Evolutionary conservation across 2,797 vertebrate genomes (phyloP), one percentile per base, ranked within the genome.

Genomic region (Arctocebus calabarensis): DNA sequence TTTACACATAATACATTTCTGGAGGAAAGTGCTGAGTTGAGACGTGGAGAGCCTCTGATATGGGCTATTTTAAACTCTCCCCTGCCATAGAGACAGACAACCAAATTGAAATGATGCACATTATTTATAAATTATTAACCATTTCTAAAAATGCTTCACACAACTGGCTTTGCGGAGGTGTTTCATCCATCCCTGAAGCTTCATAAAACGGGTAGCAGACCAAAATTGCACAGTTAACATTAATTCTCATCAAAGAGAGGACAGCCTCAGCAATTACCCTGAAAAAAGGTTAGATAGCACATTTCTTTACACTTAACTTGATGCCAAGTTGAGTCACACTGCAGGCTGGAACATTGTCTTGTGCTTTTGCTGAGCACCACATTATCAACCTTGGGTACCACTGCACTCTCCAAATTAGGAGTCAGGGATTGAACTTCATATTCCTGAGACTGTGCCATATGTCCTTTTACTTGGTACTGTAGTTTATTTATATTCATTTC

Each of bases 91-190:
- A 93, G 0, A 84, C 84, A 96, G 74, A 90, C 48, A 97, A 96
- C 62, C 77, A 85, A 97, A 90, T 17, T 93, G 90, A 97, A 97
- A 94, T 59, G 62, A 94, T 86, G 96, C 90, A 40, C 48, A 37
- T 97, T 93, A 96, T 96, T 93, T 91, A 97, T 97, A 97, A 98
- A 97, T 97, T 96, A 97, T 98, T 98, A 97, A 98, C 93, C 55
- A 95, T 96, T 98, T 97, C 84, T 94, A 95, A 96, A 97, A 97
- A 93, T 91, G 94, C 95, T 96, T 96, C 97, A 94, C 73, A 95
- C 11, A 32, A 81, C 23, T 91, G 79, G 23, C 23, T 94, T 97
- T 40, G 3, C 37, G 84, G 78, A 85, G 91, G 64, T 83, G 83
- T 17, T 90, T 17, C 57, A 91, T 96, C 19, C 23, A 93, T 96